Evolutionary conservation across 2,888 invertebrate genomes (phyloP), one percentile per base, ranked within the genome.

Genomic region (Clepsis dumicolana): DNA sequence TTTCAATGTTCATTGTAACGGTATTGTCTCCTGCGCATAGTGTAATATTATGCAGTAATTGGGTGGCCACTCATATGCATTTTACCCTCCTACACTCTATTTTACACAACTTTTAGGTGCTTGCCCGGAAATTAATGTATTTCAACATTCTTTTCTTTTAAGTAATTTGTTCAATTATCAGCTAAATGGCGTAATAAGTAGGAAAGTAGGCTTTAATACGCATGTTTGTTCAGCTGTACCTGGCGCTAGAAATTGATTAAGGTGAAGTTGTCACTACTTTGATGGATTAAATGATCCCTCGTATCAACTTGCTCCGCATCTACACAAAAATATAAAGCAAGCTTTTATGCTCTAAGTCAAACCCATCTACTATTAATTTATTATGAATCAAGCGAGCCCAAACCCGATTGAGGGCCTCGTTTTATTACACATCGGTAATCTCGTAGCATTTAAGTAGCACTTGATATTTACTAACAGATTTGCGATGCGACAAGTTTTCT

Each of bases 51-150:
- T 44, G 53, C 27, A 53, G 21, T 35, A 32, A 32, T 35, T 32
- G 21, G 56, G 21, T 35, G 32, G 35, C 56, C 21, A 35, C 21
- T 52, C 29, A 16, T 56, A 35, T 56, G 35, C 35, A 32, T 56
- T 56, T 56, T n/a, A 21, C 18, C 16, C 12, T 32, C 35, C 32
- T 32, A 56, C 35, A 4, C 2, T 56, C 21, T 54, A 3, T 16
- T 29, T 29, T 29, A n/a, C 24, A 24, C 25, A n/a, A 25, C 7
- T 4, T n/a, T 10, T 48, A 7, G 21, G 18, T 18, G 18, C n/a
- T 48, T 21, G 21, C 3, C 24, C 24, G 50, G 16, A 24, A 50
- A 25, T 4, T 8, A 5, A 18, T 44, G 18, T 44, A 44, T 44
- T 44, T 44, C 44, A 44, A 44, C 44, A 44, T 4, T 8, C 44